Base-by-base conservation (phyloP, 2,888 invertebrate genomes). In the Heliconius cydno region DNA sequence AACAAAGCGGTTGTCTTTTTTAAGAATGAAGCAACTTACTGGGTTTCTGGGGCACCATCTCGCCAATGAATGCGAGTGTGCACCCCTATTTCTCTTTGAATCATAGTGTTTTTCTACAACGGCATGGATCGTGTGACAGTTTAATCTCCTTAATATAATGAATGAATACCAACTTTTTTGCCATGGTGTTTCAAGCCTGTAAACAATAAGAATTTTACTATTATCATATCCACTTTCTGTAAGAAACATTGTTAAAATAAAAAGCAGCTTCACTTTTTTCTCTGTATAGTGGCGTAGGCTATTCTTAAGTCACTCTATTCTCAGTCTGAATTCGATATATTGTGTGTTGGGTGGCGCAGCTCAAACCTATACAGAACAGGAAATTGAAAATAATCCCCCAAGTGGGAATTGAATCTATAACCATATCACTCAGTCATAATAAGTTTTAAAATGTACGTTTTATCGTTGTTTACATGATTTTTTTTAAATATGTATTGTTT, bases 41-140 rank as follows among this genome's bases (percentile, higher is more conserved):
- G 79, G 82, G 82, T 82, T 82, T 81, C 81, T 82, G 73, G 82
- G 81, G 41, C 82, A 76, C 79, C 75, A 70, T 79, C 81, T 79
- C 78, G 34, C 80, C 80, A 82, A 78, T 81, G 81, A 79, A 79
- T 76, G 79, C 41, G 79, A 82, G 79, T 76, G 81, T 78, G 76
- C 79, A 81, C 79, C 77, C 74, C 78, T 78, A 75, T 80, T 73
- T 57, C 75, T 72, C 76, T 78, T 80, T 81, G 76, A 74, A 74
- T 79, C 30, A 77, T 76, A 67, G 46, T 74, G 70, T 79, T 76
- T 79, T 80, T 70, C 68, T 75, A 68, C 74, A 60, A 67, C 68
- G 63, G 68, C 38, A 46, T 60, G 38, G 68, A 80, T 65, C n/a
- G 52, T 68, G 38, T 65, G 68, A 70, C 65, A 41, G 38, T 70